Evolutionary conservation across 2,113 vertebrate species (phyloP), one percentile per base, ranked within the genome.

Genomic region (Pionites leucogaster): DNA sequence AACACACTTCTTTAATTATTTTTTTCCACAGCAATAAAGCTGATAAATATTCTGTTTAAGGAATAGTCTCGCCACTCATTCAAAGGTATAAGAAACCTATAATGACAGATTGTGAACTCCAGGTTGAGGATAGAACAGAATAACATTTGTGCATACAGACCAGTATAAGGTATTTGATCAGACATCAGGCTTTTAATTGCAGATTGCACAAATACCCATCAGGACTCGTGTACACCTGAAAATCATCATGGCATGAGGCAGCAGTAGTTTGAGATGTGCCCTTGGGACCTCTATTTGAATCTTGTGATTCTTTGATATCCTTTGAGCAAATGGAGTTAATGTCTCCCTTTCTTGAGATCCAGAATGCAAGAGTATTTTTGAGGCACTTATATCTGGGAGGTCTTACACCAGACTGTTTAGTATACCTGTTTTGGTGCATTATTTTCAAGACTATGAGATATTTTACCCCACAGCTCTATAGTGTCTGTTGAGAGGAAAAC

Each of bases 31-130:
- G 28, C 68, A 88, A 64, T 78, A 64, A 95, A 90, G 68, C 27
- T 84, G 63, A 71, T 94, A 88, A 96, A 96, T 91, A 82, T 96
- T 92, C 79, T 88, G 87, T 88, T 94, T 82, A 95, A 95, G 71
- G 27, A 25, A 82, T 70, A 72, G 37, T 52, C 47, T 79, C 72
- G 49, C 60, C 71, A 49, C 35, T 18, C 31, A 20, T 96, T 91
- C 68, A 89, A 81, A 91, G 87, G 87, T 86, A 77, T 65, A 52
- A 91, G 82, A 91, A 95, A 84, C 59, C 82, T 88, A 37, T 75
- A 63, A 81, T 72, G 41, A 91, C 88, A 92, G 95, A 92, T 77
- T 82, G 46, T 74, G 78, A 79, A 69, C 86, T 86, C 77, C 35
- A 67, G 49, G 63, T 62, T 86, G 64, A 94, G 76, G 28, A 19